These are phyloP conservation scores for Mus minutoides DNA, from an alignment of 2,797 vertebrate genomes.

Conservation along the genomic window DNA sequence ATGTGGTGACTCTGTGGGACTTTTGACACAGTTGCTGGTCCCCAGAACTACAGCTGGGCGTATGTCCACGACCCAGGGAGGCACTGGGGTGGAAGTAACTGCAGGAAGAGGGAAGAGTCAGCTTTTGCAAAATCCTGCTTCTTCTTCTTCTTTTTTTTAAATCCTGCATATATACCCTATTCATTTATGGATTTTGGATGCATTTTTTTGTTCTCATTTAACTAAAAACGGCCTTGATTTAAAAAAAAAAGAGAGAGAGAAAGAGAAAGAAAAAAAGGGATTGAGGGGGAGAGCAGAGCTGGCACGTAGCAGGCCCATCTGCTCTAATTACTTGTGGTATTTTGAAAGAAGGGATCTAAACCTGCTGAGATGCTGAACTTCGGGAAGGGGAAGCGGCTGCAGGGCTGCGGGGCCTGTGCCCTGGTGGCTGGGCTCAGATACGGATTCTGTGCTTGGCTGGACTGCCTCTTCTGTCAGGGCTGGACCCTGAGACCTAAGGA, in stretches of 20 bases:
- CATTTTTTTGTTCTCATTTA: constrained; percentile 84
- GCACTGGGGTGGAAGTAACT: background rate
- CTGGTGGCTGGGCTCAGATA: background rate
- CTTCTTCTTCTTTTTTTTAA: background rate
- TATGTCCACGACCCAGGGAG: background rate
- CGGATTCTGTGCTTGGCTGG: background rate
- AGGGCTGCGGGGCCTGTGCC: background rate
- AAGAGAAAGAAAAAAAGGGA: background rate
- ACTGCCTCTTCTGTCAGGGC: background rate
- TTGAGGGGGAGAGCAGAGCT: constrained; percentile 67
- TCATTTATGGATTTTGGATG: constrained; percentile 84
- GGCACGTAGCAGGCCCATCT: constrained; percentile 83
- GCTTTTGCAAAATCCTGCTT: constrained; percentile 69
- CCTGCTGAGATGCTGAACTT: constrained; percentile 80
- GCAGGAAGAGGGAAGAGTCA: constrained; percentile 47
- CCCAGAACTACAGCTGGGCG: background rate
- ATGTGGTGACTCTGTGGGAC: constrained; percentile 23
- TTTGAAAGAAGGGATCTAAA: constrained; percentile 80
- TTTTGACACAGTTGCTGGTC: background rate
- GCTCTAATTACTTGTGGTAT: constrained; percentile 83
- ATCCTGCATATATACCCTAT: constrained; percentile 63
- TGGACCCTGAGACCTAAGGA: background rate
- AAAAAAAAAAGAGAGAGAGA: constrained; percentile 52
- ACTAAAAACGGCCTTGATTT: constrained; percentile 83
- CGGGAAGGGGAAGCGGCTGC: constrained; percentile 74